Evolutionary conservation across 2,888 invertebrate genomes (phyloP).

Genomic region (Fragum whitleyi): DNA sequence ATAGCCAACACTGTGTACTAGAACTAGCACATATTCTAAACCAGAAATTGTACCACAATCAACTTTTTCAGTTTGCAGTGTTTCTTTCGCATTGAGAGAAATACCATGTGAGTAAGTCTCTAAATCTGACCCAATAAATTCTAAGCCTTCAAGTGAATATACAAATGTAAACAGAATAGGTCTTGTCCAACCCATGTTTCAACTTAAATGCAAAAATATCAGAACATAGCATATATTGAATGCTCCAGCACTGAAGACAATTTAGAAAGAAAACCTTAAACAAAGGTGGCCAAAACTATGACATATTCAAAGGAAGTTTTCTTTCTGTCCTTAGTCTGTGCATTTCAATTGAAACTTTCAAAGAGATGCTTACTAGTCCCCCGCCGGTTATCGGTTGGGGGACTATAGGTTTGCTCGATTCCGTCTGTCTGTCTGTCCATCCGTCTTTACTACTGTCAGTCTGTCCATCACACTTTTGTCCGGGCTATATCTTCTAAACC

Average conservation of each 20-base stretch:
- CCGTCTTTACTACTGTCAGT: too few species aligned
- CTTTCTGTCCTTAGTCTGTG: too few species aligned
- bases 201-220: conserved; percentile 49
- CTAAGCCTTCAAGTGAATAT: conserved; percentile 37
- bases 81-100: conserved; percentile 25
- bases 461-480: too few species aligned
- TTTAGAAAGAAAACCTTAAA: conserved; percentile 46
- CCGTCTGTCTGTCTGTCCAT: too few species aligned
- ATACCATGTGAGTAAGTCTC: conserved; percentile 35
- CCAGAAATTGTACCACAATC: conserved; percentile 15
- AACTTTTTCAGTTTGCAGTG: background rate
- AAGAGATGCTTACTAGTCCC: too few species aligned
- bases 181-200: conserved; percentile 39
- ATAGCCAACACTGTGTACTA: too few species aligned
- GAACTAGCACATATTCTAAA: conserved; percentile 26
- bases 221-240: conserved; percentile 18
- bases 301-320: background rate
- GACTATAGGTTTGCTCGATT: too few species aligned
- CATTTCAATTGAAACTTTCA: too few species aligned
- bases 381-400: too few species aligned
- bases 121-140: background rate
- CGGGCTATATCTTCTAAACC: too few species aligned
- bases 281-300: background rate
- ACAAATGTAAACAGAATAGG: too few species aligned
- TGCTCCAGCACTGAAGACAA: conserved; percentile 49